Percentiles rank a stretch among this genome's conserved stretches.
Conservation (phyloP, 2,113 vertebrate genomes). For the Manacus vitellinus region DNA sequence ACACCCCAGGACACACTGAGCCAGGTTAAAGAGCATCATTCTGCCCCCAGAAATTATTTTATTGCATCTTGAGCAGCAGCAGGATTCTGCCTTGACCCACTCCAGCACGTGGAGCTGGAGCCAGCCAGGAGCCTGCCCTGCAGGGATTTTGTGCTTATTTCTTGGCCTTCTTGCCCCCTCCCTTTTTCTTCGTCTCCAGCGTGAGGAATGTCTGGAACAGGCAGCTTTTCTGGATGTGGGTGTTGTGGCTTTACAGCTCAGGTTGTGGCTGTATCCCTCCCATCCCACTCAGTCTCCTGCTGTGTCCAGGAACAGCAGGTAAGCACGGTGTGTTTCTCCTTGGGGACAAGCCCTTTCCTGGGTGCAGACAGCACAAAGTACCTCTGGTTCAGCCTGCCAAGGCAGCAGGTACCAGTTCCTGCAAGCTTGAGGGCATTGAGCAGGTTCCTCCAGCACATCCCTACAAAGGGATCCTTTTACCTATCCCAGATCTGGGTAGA, state of each 20-base stretch:
- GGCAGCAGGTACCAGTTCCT: not conserved
- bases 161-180: slow-evolving; percentile 60
- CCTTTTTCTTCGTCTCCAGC: slow-evolving; percentile 66
- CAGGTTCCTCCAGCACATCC: not conserved
- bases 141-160: not conserved
- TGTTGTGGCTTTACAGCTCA: slow-evolving; percentile 49
- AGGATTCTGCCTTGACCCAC: not conserved
- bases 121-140: not conserved
- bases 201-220: slow-evolving; percentile 74
- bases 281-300: slow-evolving; percentile 55
- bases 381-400: slow-evolving; percentile 69
- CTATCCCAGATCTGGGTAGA: not conserved
- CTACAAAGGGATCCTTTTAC: not conserved
- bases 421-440: not conserved
- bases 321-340: slow-evolving; percentile 58
- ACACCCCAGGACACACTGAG: not conserved
- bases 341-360: slow-evolving; percentile 67
- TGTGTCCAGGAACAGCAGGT: slow-evolving; percentile 72
- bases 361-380: slow-evolving; percentile 35
- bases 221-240: slow-evolving; percentile 81
- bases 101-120: rapidly evolving
- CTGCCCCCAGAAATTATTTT: not conserved
- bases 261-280: slow-evolving; percentile 63
- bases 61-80: not conserved
- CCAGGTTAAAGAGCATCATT: not conserved